Conservation (phyloP, 2,113 vertebrate species). For the Gila orcuttii region DNA sequence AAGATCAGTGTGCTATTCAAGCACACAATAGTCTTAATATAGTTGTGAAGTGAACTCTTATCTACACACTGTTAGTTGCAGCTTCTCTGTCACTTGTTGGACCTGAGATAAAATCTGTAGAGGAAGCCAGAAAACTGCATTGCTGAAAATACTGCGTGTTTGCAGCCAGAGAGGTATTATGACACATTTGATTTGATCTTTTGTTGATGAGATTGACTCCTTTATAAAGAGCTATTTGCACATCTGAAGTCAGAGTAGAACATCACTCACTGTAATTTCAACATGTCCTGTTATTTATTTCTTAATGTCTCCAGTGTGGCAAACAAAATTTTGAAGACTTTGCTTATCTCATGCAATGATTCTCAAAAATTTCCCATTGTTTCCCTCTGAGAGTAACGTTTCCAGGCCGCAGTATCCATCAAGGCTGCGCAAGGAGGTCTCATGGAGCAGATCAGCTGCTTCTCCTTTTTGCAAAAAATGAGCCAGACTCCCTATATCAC, state of each 20-base stretch:
- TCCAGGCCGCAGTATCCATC: constrained; percentile 2
- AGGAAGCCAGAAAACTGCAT: constrained; percentile 21
- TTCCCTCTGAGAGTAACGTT: not conserved
- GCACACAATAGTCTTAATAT: not conserved
- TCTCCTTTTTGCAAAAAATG: not conserved
- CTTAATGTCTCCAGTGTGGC: not conserved
- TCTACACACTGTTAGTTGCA: not conserved
- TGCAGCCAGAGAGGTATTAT: not conserved
- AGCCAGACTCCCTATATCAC: not conserved
- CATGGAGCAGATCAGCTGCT: not conserved
- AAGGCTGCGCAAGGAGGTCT: not conserved
- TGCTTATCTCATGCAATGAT: not conserved
- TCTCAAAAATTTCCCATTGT: not conserved
- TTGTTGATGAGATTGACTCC: not conserved
- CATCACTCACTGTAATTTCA: constrained; percentile 8
- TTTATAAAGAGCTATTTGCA: not conserved
- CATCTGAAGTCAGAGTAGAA: not conserved
- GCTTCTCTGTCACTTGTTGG: not conserved
- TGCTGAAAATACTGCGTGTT: not conserved
- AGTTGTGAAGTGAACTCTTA: not conserved
- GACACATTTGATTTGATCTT: not conserved
- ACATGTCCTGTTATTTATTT: not conserved
- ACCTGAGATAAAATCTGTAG: not conserved
- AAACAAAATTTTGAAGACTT: not conserved
- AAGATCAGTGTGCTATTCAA: not conserved